A percentile compares a stretch with the other conserved stretches of the same genome.
Evolutionary conservation across 2,888 invertebrate species (phyloP).

Genomic region (Lasioglossum marginatum): DNA sequence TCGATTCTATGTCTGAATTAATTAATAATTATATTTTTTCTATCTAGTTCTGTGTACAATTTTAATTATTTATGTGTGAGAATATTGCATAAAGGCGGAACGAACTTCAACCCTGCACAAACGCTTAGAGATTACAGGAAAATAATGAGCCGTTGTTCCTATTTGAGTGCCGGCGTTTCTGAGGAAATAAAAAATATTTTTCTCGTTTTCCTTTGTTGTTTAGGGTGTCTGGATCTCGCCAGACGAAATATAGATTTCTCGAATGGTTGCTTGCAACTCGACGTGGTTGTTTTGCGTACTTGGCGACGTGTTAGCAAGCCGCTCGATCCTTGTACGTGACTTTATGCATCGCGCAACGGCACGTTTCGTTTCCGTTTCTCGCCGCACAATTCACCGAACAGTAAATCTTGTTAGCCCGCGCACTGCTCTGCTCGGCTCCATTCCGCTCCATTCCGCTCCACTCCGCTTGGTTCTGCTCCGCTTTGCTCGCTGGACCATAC

Average conservation of each 20-base stretch:
- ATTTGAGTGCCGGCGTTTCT: not conserved
- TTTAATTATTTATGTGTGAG: not conserved
- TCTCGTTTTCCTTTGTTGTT: not conserved
- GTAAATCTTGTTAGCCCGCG: constrained; percentile 51
- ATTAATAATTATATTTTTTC: not conserved
- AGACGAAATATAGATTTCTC: constrained; percentile 4
- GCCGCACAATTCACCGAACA: constrained; percentile 30
- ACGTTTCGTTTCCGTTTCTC: constrained; percentile 41
- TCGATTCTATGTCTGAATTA: not conserved
- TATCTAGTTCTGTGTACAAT: not conserved
- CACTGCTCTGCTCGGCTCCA: not conserved
- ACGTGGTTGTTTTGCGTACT: constrained; percentile 29
- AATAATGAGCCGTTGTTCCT: not conserved
- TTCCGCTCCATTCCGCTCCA: not conserved
- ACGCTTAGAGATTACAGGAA: not conserved
- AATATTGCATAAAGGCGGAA: not conserved
- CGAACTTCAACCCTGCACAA: not conserved
- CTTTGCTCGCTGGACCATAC: constrained; percentile 37
- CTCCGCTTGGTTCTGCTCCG: not conserved
- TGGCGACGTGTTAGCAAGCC: constrained; percentile 21
- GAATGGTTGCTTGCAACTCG: not conserved
- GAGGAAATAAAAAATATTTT: not conserved
- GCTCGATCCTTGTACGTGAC: constrained; percentile 35
- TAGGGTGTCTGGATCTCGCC: not conserved
- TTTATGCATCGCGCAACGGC: constrained; percentile 22